A percentile compares a stretch with the other conserved stretches of the same genome.
Conservation (phyloP, 2,113 vertebrate species). For the Pitta sordida region DNA sequence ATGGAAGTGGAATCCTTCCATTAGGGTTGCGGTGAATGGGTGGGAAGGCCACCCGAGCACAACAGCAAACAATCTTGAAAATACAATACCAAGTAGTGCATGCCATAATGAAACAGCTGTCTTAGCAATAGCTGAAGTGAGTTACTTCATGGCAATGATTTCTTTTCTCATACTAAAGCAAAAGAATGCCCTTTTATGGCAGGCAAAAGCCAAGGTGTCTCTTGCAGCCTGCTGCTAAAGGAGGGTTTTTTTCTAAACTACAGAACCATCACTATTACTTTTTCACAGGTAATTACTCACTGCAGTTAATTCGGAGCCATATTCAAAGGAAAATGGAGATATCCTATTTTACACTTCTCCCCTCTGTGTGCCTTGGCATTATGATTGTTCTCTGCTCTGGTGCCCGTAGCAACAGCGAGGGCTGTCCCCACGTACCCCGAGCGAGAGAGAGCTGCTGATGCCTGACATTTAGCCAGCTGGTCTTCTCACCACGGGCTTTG, state of each 20-base stretch:
- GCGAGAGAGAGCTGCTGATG: not conserved
- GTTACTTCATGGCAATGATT: slow-evolving; percentile 32
- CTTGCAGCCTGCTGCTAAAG: slow-evolving; percentile 30
- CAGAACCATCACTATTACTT: not conserved
- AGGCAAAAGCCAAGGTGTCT: slow-evolving; percentile 24
- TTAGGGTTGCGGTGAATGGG: not conserved
- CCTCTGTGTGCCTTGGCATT: slow-evolving; percentile 32
- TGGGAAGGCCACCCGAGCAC: not conserved
- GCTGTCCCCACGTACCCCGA: not conserved
- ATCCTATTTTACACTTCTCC: slow-evolving; percentile 42
- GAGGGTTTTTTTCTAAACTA: slow-evolving; percentile 37
- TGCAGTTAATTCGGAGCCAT: slow-evolving; percentile 58
- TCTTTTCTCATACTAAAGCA: slow-evolving; percentile 8
- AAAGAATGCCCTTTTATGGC: not conserved
- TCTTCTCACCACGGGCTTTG: not conserved
- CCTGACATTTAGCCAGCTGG: slow-evolving; percentile 38
- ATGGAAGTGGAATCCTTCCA: not conserved
- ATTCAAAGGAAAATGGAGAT: slow-evolving; percentile 55
- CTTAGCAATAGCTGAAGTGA: slow-evolving; percentile 42
- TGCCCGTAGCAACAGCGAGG: slow-evolving; percentile 64
- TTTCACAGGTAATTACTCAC: slow-evolving; percentile 65
- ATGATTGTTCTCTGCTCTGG: slow-evolving; percentile 18
- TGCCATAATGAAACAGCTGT: not conserved
- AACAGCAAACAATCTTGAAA: slow-evolving; percentile 24
- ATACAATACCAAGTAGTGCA: not conserved